Conservation (phyloP, 2,113 vertebrate species). For the Pterocles orientalis region DNA sequence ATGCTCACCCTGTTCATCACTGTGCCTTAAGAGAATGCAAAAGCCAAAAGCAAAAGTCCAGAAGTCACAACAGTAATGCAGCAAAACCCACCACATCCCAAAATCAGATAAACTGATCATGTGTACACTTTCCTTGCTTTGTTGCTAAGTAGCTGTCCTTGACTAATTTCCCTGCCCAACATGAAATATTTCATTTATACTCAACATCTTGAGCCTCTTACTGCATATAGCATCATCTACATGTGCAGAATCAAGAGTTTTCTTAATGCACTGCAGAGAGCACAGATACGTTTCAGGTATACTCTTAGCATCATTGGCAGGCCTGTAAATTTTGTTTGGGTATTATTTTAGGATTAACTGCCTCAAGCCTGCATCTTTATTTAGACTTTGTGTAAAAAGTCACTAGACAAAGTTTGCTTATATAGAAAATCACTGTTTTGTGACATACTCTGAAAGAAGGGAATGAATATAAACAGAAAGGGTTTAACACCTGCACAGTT, state of each 20-base stretch:
- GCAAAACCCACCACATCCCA: not conserved
- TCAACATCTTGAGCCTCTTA: not conserved
- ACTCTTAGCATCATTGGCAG: not conserved
- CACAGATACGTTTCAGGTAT: not conserved
- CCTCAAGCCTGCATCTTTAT: not conserved
- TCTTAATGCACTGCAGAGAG: not conserved
- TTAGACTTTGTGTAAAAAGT: not conserved
- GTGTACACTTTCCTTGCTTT: not conserved
- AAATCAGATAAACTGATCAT: not conserved
- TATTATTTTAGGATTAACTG: not conserved
- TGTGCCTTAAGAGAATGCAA: not conserved
- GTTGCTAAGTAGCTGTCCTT: not conserved
- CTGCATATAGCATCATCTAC: not conserved
- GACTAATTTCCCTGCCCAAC: not conserved
- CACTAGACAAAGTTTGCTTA: not conserved
- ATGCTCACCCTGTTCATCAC: not conserved
- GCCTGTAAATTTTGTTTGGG: not conserved
- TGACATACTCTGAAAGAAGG: not conserved
- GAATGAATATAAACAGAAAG: not conserved
- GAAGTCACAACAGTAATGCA: not conserved
- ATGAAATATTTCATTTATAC: not conserved
- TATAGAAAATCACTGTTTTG: not conserved
- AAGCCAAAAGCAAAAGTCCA: not conserved
- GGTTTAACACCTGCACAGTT: not conserved
- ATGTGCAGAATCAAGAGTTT: not conserved